Conservation (phyloP, 2,113 vertebrate genomes). For the Smithornis capensis region DNA sequence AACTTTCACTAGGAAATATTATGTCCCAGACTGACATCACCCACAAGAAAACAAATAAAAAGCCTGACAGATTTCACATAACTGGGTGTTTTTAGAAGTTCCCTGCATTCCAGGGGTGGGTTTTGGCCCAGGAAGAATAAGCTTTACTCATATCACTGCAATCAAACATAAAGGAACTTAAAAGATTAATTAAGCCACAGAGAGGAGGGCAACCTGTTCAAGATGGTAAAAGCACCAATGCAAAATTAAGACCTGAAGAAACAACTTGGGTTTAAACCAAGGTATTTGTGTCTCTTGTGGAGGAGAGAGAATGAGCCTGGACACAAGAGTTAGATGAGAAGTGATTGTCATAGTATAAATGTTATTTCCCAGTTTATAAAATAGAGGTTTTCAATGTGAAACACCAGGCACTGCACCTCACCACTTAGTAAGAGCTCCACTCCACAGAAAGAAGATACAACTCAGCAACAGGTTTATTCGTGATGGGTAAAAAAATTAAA, state of each 20-base stretch:
- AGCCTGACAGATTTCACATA: not conserved
- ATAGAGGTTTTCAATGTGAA: accelerated
- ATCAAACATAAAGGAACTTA: not conserved
- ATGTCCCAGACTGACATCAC: not conserved
- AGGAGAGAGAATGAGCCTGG: not conserved
- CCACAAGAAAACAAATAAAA: not conserved
- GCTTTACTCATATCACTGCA: not conserved
- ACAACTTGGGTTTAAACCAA: not conserved
- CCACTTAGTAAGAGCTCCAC: accelerated
- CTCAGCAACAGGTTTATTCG: not conserved
- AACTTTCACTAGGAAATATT: not conserved
- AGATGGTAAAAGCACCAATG: not conserved
- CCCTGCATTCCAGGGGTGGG: accelerated
- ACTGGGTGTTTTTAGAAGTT: accelerated
- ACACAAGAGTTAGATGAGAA: not conserved
- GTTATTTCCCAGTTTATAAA: accelerated
- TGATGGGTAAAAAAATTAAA: not conserved
- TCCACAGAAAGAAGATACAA: not conserved
- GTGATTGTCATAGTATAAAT: not conserved
- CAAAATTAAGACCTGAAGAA: not conserved
- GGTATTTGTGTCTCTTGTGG: no score
- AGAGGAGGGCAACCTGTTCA: not conserved
- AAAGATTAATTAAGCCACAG: not conserved
- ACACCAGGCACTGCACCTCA: not conserved
- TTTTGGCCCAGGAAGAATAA: not conserved